Conservation (phyloP, 92 coral and sea anemone species). For the Umimayanthus kanabou region DNA sequence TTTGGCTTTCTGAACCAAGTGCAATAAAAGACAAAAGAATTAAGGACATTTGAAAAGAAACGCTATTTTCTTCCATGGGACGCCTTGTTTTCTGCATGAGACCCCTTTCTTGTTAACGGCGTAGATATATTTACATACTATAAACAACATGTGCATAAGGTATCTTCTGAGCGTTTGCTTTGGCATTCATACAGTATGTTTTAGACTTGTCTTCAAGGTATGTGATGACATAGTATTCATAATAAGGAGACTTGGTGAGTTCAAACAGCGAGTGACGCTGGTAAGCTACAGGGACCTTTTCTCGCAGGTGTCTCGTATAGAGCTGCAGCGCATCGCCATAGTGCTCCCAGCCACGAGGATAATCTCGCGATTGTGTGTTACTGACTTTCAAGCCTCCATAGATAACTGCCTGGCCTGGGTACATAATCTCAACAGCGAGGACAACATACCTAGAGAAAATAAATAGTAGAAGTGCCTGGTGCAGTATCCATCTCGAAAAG, state of each 20-base stretch:
- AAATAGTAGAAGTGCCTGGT: not conserved
- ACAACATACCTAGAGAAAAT: not conserved
- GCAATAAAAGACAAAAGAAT: no score
- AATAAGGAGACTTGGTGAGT: not conserved
- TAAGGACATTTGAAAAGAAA: no score
- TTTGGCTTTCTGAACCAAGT: no score
- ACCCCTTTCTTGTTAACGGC: no score
- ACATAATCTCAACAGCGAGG: conserved; percentile 1
- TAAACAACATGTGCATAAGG: conserved; percentile 2
- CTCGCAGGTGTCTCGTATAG: not conserved
- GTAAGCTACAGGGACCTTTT: not conserved
- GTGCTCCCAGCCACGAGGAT: conserved; percentile 9
- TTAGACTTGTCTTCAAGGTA: not conserved
- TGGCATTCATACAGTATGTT: conserved; percentile 18
- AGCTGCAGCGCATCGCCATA: not conserved
- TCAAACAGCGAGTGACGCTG: conserved; percentile 13
- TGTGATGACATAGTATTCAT: not conserved
- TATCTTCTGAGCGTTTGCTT: not conserved
- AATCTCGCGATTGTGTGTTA: not conserved
- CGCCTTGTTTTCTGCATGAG: no score
- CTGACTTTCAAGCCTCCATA: not conserved
- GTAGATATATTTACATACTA: no score
- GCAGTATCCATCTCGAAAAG: not conserved
- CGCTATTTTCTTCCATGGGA: no score
- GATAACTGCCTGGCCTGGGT: not conserved